These are phyloP conservation scores for Phortica variegata DNA, from an alignment of 1,140 invertebrate genomes.

Conservation along the genomic window DNA sequence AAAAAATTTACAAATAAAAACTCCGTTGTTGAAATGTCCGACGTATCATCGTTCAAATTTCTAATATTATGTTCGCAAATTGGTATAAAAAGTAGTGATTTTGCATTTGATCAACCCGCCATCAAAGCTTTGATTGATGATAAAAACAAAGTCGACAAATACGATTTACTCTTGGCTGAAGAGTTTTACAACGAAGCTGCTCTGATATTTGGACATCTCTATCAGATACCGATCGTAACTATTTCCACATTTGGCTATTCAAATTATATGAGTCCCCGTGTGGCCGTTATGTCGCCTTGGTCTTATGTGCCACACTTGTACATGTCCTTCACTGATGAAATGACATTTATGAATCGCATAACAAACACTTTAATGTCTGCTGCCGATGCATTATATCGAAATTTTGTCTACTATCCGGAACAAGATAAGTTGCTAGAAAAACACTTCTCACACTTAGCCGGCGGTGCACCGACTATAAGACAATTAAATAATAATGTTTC, in stretches of 20 bases:
- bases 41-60: constrained; percentile 13
- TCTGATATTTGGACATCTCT: constrained; percentile 50
- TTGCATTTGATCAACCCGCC: constrained; percentile 46
- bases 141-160: constrained; percentile 43
- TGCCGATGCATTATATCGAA: constrained; percentile 24
- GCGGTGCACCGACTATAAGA: constrained; percentile 45
- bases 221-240: constrained; percentile 51
- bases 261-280: constrained; percentile 41
- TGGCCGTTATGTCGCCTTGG: constrained; percentile 43
- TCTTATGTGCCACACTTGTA: constrained; percentile 48
- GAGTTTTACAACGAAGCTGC: constrained; percentile 56
- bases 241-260: constrained; percentile 42
- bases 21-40: constrained; percentile 27
- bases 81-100: constrained; percentile 35
- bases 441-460: constrained; percentile 34
- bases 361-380: constrained; percentile 21
- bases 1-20: constrained; percentile 6
- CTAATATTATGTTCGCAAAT: constrained; percentile 4
- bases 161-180: constrained; percentile 56
- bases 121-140: constrained; percentile 49
- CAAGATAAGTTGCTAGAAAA: constrained; percentile 42
- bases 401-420: constrained; percentile 31
- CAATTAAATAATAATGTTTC: constrained; percentile 60
- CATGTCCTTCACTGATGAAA: constrained; percentile 35
- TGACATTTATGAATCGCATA: constrained; percentile 55